These are phyloP conservation scores for Emydoidea blandingii DNA, from an alignment of 2,797 vertebrate species.

Conservation along the genomic window DNA sequence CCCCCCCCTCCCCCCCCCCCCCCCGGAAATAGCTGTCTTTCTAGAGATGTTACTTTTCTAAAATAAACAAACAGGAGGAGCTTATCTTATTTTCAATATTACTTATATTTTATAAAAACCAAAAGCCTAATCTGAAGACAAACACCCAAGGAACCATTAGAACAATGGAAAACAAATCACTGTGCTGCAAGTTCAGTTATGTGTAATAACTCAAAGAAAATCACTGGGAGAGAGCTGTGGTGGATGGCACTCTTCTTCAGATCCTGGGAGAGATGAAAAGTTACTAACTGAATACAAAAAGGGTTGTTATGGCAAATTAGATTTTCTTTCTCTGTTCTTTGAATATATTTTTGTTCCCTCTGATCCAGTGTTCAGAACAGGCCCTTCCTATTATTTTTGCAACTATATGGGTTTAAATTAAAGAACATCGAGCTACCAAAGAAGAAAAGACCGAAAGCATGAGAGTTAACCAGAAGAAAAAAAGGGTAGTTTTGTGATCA, in stretches of 20 bases:
- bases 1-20: fast-evolving
- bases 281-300: background rate
- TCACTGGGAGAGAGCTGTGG: background rate
- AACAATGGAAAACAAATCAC: background rate
- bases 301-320: background rate
- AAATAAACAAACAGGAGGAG: background rate
- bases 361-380: background rate
- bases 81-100: background rate
- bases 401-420: background rate
- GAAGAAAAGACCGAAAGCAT: background rate
- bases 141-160: background rate
- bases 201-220: background rate
- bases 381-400: background rate
- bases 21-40: background rate
- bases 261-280: background rate
- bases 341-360: background rate
- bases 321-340: background rate
- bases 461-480: background rate
- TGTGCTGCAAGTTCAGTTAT: fast-evolving
- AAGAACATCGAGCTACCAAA: background rate
- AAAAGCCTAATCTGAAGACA: background rate
- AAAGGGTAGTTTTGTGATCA: background rate
- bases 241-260: conserved; percentile 57
- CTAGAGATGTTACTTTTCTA: background rate
- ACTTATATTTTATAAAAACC: background rate